phyloP scores from a whole-genome alignment of 2,888 invertebrate species.

The Phyto melanocephala region DNA sequence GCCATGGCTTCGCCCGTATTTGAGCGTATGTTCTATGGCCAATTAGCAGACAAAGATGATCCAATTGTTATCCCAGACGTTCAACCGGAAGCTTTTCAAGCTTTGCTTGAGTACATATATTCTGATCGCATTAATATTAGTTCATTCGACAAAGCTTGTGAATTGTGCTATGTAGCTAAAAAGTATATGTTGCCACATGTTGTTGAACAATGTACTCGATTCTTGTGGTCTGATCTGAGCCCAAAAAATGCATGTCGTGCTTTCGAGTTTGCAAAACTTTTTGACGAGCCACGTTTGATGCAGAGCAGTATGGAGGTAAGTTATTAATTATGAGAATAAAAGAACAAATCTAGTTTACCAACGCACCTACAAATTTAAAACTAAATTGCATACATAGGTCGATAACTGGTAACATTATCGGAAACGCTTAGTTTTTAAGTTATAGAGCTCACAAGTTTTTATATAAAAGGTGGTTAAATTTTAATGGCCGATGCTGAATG shows the following conservation, averaged over 20 bases:
- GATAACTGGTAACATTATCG: no score
- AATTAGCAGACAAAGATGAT: constrained; percentile 87
- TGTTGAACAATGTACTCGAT: constrained; percentile 89
- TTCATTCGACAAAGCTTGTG: constrained; percentile 92
- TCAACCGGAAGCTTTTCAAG: constrained; percentile 91
- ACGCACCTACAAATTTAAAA: no score
- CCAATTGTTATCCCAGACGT: constrained; percentile 90
- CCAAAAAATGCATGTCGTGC: constrained; percentile 91
- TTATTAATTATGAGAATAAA: neutral
- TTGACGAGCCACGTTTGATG: constrained; percentile 89
- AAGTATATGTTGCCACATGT: constrained; percentile 92
- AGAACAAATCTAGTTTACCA: no score
- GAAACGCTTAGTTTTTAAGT: no score
- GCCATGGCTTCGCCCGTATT: constrained; percentile 94
- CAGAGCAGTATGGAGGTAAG: constrained; percentile 87
- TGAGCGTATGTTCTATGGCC: constrained; percentile 92
- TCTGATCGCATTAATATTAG: constrained; percentile 88
- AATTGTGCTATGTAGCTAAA: constrained; percentile 91
- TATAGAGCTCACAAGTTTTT: no score
- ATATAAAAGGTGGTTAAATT: no score
- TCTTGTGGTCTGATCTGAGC: constrained; percentile 84
- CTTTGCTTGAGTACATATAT: constrained; percentile 90
- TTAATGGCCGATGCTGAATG: no score
- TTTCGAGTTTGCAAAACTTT: constrained; percentile 90
- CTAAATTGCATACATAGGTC: no score